Base-by-base conservation (phyloP, 1,140 invertebrate species). In the Gonioctena quinquepunctata region DNA sequence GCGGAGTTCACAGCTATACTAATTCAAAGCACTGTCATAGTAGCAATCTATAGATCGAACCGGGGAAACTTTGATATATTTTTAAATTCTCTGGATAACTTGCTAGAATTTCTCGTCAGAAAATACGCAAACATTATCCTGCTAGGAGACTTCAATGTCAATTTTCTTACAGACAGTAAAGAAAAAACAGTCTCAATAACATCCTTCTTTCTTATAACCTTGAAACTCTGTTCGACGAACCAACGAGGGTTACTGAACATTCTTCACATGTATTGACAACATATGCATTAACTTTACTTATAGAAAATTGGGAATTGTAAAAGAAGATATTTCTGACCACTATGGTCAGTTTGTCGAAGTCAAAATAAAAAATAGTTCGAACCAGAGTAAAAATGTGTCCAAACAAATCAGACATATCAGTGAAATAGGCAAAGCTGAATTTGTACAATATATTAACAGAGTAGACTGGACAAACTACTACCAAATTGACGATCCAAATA, bases 61-160 rank as follows among this genome's bases (percentile, higher is more conserved):
- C 49, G 49, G 4, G 49, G 49, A 4, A 50, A 50, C 19, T 3
- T 50, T n/a, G 49, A 50, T 50, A 50, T 50, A 19, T 50, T 50
- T 50, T 50, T n/a, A 50, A 50, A 50, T 50, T 50, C 49, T 50
- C 49, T 50, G 49, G 49, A 50, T 50, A 50, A 50, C n/a, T n/a
- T 50, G 49, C 49, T 50, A n/a, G 49, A 50, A 50, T 50, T n/a
- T n/a, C 49, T 50, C 49, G n/a, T 50, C n/a, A 50, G 3, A 19
- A 50, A 50, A 50, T 50, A 50, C 49, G 4, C 49, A 50, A 50
- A 50, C 49, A 50, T 50, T 50, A 50, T 50, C n/a, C 49, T 50
- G 49, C 49, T 50, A 50, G 18, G 49, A 50, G 13, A 50, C n/a
- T 50, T 50, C n/a, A 50, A 50, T n/a, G 49, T 50, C 49, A 50